Base-by-base conservation (phyloP, 2,888 invertebrate species). In the Agrotis ipsilon region DNA sequence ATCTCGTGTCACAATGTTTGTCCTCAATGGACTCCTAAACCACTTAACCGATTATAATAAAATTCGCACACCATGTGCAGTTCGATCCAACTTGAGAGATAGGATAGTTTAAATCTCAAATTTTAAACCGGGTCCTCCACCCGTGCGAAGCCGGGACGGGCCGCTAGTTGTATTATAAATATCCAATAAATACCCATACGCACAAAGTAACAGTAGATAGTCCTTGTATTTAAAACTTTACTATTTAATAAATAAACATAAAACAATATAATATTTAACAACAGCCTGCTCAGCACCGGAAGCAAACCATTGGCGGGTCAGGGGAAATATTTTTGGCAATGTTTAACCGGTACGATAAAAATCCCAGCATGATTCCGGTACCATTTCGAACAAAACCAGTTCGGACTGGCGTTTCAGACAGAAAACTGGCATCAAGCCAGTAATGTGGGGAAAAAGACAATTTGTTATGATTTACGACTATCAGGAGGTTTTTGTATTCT, bases 291-390 rank as follows among this genome's bases (percentile, higher is more conserved):
- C 6, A 6, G n/a, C 18, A 45, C 14, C 18, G 19, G 52, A 71
- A 54, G 14, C 3, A 0, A 21, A 32, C 19, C 46, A 27, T 54
- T 21, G 52, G 21, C 54, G 9, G 18, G 19, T 19, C 21, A 18
- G 43, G 21, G 55, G 45, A 57, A 24, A 9, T 51, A 32, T 58
- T 71, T 67, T 72, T 72, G 68, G 57, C 46, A 46, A n/a, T 68
- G 45, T 57, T 57, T 51, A 72, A 75, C 45, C 68, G 16, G 57
- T 58, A 68, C 46, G 21, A 68, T 72, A 72, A 58, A 72, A 72
- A 51, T 48, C 45, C 24, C 57, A 58, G 51, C 57, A 46, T 68
- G 46, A 43, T 21, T 75, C 76, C 72, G 76, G 68, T 58, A 1
- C 57, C 24, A 13, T 51, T 67, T 75, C 39, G 24, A 67, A 21